Base-by-base conservation (phyloP, 2,113 vertebrate genomes). In the Bostrychus sinensis region DNA sequence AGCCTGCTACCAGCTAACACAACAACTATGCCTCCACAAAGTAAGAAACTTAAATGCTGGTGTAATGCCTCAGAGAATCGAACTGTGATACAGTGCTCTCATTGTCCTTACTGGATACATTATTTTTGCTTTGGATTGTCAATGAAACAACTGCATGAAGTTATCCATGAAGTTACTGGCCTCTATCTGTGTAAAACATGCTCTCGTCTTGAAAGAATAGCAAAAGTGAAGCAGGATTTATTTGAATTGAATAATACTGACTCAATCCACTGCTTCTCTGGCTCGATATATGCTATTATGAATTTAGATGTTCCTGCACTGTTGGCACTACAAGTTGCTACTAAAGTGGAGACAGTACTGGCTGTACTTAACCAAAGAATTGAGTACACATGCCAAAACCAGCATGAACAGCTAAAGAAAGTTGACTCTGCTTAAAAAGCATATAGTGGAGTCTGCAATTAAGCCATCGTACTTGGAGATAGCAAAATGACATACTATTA, bases 151-250 rank as follows among this genome's bases (percentile, higher is more conserved):
- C n/a, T 12, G 5, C 1, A 42, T 42, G 16, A 16, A 17, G 39
- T 42, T 14, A n/a, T 17, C 4, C 39, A 42, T 42, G n/a, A 42
- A 14, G n/a, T 7, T n/a, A 13, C 39, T 17, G 16, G 30, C 7
- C 16, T 42, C n/a, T 42, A 16, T 14, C 39, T 42, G 39, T 42
- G 39, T 42, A 42, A 42, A 42, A 42, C 39, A 41, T 41, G 39
- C 16, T 41, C 39, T 7, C 39, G 14, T 16, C 7, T 4, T 7
- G 7, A 30, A 41, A 41, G 12, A 38, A 11, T 38, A 11, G 36
- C 36, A 38, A 11, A 38, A 11, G 12, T 38, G 3, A 38, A 41
- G 14, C 13, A 41, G 16, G 3, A n/a, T 5, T 13, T 41, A 14
- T 7, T 41, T 13, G 2, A 41, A 4, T 5, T 13, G 2, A 41